phyloP scores from a whole-genome alignment of 1,140 invertebrate species.

The Drosophila auraria region DNA sequence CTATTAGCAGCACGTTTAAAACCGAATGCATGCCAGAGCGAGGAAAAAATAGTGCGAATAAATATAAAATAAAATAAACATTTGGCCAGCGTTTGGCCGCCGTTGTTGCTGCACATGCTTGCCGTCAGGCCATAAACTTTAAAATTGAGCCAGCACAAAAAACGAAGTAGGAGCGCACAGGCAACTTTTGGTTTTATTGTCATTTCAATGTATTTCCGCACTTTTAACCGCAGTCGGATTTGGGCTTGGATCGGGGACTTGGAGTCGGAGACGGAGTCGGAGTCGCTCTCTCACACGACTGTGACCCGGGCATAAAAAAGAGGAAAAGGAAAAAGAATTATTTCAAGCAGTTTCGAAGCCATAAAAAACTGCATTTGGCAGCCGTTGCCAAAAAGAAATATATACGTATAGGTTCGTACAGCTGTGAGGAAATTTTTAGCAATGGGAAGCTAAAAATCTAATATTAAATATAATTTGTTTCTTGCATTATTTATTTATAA shows the following conservation, averaged over 20 bases:
- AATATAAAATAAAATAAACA: conserved; percentile 71
- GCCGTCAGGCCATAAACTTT: conserved; percentile 72
- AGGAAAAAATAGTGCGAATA: conserved; percentile 38
- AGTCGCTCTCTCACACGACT: conserved; percentile 55
- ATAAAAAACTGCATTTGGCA: conserved; percentile 83
- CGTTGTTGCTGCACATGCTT: conserved; percentile 65
- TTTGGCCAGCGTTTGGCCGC: conserved; percentile 60
- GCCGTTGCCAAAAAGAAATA: conserved; percentile 61
- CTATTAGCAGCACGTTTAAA: conserved; percentile 68
- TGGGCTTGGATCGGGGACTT: conserved; percentile 12
- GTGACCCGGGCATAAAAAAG: conserved; percentile 64
- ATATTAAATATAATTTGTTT: neutral
- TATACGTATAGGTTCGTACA: conserved; percentile 2
- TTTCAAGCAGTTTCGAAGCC: conserved; percentile 79
- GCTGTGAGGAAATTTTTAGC: neutral
- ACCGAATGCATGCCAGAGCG: conserved; percentile 26
- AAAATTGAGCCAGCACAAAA: conserved; percentile 60
- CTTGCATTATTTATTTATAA: no score
- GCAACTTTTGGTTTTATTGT: conserved; percentile 83
- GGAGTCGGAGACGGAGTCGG: neutral
- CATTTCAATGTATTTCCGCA: conserved; percentile 83
- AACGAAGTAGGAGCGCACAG: conserved; percentile 43
- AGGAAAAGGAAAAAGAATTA: conserved; percentile 65
- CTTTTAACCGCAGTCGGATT: conserved; percentile 77
- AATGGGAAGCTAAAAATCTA: no score